phyloP scores from a whole-genome alignment of 2,113 vertebrate species.

The Sorex araneus region DNA sequence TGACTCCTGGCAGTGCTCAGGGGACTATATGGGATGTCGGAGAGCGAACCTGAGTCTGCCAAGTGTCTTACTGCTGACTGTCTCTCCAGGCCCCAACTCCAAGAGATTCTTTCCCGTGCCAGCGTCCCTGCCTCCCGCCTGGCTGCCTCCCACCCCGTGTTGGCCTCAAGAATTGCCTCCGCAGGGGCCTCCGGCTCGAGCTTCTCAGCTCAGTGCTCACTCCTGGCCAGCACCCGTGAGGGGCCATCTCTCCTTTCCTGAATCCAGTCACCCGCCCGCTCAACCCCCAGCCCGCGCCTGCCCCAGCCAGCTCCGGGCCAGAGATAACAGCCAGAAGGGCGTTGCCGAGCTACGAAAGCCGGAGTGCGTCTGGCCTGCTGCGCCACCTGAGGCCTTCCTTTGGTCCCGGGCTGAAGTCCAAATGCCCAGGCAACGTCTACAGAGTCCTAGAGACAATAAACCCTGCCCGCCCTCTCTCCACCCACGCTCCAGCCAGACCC shows the following conservation, averaged over 20 bases:
- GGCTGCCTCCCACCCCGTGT: too few species aligned
- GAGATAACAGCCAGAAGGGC: not conserved
- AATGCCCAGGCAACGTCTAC: not conserved
- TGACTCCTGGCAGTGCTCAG: too few species aligned
- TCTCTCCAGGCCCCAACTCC: too few species aligned
- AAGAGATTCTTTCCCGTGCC: too few species aligned
- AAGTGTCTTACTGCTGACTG: too few species aligned
- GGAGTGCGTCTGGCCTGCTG: too few species aligned
- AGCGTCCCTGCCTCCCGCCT: too few species aligned
- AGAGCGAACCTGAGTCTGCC: too few species aligned
- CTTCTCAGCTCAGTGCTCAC: not conserved
- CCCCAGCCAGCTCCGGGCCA: not conserved
- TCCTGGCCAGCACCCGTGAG: not conserved
- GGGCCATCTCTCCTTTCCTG: not conserved
- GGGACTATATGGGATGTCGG: too few species aligned
- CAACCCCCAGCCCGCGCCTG: not conserved
- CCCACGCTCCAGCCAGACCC: too few species aligned
- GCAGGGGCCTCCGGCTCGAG: too few species aligned
- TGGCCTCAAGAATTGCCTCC: too few species aligned
- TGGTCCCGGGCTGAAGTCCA: conserved; percentile 25
- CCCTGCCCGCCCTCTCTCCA: not conserved
- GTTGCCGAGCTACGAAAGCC: not conserved
- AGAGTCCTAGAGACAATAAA: not conserved
- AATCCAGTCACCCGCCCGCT: not conserved
- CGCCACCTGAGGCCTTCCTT: not conserved